Base-by-base conservation (phyloP, 2,888 invertebrate genomes). In the Ophioninae sp. region DNA sequence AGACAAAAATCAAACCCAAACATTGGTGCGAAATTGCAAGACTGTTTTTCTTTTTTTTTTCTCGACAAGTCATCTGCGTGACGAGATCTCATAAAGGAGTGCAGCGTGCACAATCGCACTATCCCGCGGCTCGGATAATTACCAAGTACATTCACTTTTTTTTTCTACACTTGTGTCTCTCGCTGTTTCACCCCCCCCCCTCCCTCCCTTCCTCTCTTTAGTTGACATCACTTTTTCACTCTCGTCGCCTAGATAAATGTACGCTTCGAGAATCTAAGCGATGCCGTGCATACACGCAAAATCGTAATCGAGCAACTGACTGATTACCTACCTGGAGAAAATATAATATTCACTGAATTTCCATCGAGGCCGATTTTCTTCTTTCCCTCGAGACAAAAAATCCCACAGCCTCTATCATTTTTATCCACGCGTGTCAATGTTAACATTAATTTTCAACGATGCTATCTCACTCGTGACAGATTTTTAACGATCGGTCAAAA, bases 31-130 rank as follows among this genome's bases (percentile, higher is more conserved):
- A 23, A 44, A 77, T 68, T 8, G 44, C 10, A 61, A 41, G 50
- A 30, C 20, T 41, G 13, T 65, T 64, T 30, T 72, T 41, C 64
- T 50, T 2, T n/a, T 50, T 72, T 41, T 37, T 62, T 39, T 61
- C 61, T 61, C 37, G 82, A 85, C 82, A 79, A 86, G 86, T 85
- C 83, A 85, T 83, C 86, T 88, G 89, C 91, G 90, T 91, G 91
- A 88, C 88, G 84, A 85, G 62, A 80, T 73, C 79, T 86, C 87
- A 87, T 91, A 90, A 91, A 86, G 81, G 88, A 84, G 86, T 85
- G 86, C 84, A 86, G 44, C 85, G 81, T 67, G 67, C 82, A 87
- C 87, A 88, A 89, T 89, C 88, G 87, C 88, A 87, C 88, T 89
- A 88, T 88, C 87, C 87, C 87, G 86, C 83, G 44, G 74, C 75